Evolutionary conservation across 2,113 vertebrate species (phyloP), one percentile per base, ranked within the genome.

Genomic region (Platichthys flesus): DNA sequence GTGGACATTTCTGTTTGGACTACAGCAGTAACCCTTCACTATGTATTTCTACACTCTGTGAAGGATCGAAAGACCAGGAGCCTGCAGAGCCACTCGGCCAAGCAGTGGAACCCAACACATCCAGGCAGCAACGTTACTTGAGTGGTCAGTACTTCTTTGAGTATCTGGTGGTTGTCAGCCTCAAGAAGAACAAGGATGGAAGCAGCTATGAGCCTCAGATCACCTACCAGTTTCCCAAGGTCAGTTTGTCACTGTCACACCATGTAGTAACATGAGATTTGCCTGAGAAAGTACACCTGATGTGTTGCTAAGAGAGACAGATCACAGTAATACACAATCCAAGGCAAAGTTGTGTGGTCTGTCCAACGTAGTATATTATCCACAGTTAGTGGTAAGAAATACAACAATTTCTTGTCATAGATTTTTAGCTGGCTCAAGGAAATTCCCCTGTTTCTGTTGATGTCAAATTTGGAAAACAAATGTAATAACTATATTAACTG

Each of bases 201-300:
- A 83, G 88, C 3, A 85, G 0, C 45, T 99, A 99, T 0, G 95
- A 96, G 54, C 97, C 98, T 35, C 96, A 94, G 37, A 98, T 99
- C 90, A 93, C 92, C 63, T 99, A 98, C 89, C 98, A 99, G 90
- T 99, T 99, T 86, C 98, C 98, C 14, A 99, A 99, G 97, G 97
- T 99, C 88, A 93, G 91, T 72, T 0, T 45, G 5, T 18, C 35
- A 37, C 35, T 37, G 9, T 37, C 35, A 37, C 35, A 37, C 35
- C 35, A 37, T 37, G 35, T 37, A 37, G 35, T 23, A 23, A 37
- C 35, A 49, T 13, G 4, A 55, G 8, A 12, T 31, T 26, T 35
- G 40, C 18, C 23, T 58, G 58, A 28, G 37, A 37, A 37, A 37
- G 35, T 37, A 37, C 35, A 9, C 35, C 35, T 37, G 35, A 37